Evolutionary conservation across 2,797 vertebrate genomes (phyloP).

Genomic region (Dendrocincla tyrannina): DNA sequence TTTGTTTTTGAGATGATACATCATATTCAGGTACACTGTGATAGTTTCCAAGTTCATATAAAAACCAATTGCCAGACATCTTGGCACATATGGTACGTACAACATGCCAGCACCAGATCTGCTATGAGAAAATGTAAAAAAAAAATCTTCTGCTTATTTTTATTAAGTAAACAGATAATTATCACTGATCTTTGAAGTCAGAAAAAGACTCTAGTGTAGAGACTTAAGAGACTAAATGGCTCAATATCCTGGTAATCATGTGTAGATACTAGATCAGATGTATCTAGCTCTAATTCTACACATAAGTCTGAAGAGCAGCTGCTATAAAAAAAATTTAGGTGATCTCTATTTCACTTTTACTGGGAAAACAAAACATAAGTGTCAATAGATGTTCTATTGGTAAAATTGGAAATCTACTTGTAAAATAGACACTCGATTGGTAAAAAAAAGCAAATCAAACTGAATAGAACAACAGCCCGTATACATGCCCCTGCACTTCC

Average conservation of each 20-base stretch:
- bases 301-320: background rate
- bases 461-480: background rate
- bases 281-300: background rate
- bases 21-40: background rate
- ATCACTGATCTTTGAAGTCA: background rate
- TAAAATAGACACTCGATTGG: background rate
- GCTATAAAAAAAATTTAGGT: background rate
- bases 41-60: background rate
- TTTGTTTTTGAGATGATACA: background rate
- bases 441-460: background rate
- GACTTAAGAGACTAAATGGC: background rate
- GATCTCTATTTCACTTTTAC: background rate
- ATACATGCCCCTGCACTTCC: background rate
- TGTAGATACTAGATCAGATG: background rate
- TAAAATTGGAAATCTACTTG: background rate
- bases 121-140: background rate
- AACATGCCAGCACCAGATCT: background rate
- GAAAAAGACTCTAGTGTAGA: background rate
- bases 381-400: background rate
- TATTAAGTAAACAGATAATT: background rate
- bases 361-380: background rate
- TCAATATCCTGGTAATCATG: background rate
- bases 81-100: background rate
- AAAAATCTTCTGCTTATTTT: background rate
- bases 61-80: background rate